A percentile compares a stretch with the other conserved stretches of the same genome.
Conservation (phyloP, 2,888 invertebrate species). For the Limnephilus auricula region DNA sequence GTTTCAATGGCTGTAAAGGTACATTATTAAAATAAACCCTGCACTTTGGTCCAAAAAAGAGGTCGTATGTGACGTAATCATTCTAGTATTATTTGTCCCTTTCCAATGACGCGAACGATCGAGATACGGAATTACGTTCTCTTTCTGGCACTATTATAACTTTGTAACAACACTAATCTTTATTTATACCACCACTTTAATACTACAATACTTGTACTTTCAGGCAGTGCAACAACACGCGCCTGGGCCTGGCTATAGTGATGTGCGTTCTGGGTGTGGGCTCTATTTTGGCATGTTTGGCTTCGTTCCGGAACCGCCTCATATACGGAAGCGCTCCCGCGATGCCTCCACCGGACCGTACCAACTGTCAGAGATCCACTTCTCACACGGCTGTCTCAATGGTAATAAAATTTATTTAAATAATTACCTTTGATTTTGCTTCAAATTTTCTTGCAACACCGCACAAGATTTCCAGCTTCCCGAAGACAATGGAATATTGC, state of each 20-base stretch:
- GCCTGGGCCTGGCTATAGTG: conserved; percentile 55
- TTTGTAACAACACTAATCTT: no score
- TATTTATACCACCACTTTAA: no score
- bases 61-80: no score
- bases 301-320: conserved; percentile 53
- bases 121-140: no score
- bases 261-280: conserved; percentile 48
- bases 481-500: neutral
- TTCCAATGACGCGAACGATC: no score
- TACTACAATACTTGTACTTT: neutral
- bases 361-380: conserved; percentile 62
- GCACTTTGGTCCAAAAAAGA: no score
- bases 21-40: no score
- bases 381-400: conserved; percentile 65
- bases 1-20: no score
- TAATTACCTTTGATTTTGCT: neutral
- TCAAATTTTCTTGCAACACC: neutral
- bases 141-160: no score
- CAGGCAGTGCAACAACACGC: conserved; percentile 63
- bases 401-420: no score
- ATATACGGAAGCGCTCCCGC: conserved; percentile 60
- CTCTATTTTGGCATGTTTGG: conserved; percentile 50
- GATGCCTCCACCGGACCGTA: conserved; percentile 40
- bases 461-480: neutral
- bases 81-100: no score